A percentile compares a stretch with the other conserved stretches of the same genome.
Evolutionary conservation across 2,888 invertebrate species (phyloP).

Genomic region (Willowsia nigromaculata): DNA sequence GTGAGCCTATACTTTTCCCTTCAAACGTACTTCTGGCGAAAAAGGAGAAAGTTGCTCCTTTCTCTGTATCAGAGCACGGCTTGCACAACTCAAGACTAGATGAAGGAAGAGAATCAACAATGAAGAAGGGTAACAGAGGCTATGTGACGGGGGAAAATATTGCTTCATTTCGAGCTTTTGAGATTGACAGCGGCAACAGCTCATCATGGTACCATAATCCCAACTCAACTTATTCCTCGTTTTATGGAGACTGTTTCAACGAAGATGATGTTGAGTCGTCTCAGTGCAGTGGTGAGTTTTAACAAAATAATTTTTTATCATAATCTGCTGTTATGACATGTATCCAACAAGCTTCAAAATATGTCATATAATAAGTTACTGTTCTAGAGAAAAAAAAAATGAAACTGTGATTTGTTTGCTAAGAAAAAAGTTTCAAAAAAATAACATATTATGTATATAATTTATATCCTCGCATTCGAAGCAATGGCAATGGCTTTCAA

Average conservation of each 20-base stretch:
- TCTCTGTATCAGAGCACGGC: neutral
- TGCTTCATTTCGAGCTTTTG: neutral
- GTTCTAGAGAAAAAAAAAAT: no score
- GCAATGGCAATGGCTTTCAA: no score
- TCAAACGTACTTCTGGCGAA: neutral
- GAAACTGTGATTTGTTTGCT: no score
- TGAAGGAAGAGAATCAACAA: neutral
- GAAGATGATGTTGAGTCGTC: neutral
- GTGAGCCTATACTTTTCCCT: constrained; percentile 4
- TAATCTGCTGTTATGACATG: no score
- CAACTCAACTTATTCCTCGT: neutral
- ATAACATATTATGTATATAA: no score
- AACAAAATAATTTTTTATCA: no score
- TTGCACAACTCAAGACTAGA: neutral
- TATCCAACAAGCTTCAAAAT: no score
- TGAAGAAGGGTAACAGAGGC: neutral
- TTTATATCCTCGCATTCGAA: no score
- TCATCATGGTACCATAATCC: neutral
- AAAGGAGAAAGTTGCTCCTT: neutral
- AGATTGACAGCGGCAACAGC: constrained; percentile 34
- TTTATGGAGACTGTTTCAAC: neutral
- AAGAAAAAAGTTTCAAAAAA: no score
- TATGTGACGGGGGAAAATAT: neutral
- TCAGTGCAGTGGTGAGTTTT: constrained; percentile 17
- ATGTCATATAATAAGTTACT: no score